Conservation (phyloP, 2,888 invertebrate genomes). For the Xylocampa areola region DNA sequence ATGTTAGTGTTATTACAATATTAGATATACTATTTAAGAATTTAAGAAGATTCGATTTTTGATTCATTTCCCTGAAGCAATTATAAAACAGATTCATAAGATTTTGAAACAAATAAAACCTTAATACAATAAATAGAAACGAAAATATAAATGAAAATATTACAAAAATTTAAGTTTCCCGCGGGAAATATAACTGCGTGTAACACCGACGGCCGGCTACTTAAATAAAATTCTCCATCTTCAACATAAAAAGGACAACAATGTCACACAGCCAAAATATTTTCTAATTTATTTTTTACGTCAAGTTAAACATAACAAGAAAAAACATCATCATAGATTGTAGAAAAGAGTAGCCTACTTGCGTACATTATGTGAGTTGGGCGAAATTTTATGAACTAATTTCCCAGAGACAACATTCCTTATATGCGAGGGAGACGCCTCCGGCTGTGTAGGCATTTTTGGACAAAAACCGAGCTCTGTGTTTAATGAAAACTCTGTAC, state of each 20-base stretch:
- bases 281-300: conserved; percentile 52
- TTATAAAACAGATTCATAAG: not conserved
- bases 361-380: conserved; percentile 69
- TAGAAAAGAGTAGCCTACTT: conserved; percentile 62
- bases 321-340: conserved; percentile 64
- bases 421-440: conserved; percentile 80
- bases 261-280: conserved; percentile 34
- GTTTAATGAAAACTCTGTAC: conserved; percentile 88
- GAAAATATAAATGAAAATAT: conserved; percentile 23
- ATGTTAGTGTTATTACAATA: conserved; percentile 47
- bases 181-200: conserved; percentile 36
- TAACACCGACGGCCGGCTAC: conserved; percentile 24
- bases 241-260: conserved; percentile 37
- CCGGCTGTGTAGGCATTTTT: conserved; percentile 82
- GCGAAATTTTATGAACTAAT: conserved; percentile 87
- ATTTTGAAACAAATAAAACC: not conserved
- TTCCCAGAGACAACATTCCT: conserved; percentile 86
- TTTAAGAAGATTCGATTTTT: too few relatives aligned
- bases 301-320: conserved; percentile 50
- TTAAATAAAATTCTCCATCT: conserved; percentile 42
- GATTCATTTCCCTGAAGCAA: conserved; percentile 2
- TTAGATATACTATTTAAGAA: not conserved
- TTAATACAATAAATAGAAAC: conserved; percentile 23
- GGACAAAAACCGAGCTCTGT: conserved; percentile 79
- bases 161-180: conserved; percentile 23